Conservation (phyloP, 92 coral and sea anemone genomes). For the Siderastrea radians region DNA sequence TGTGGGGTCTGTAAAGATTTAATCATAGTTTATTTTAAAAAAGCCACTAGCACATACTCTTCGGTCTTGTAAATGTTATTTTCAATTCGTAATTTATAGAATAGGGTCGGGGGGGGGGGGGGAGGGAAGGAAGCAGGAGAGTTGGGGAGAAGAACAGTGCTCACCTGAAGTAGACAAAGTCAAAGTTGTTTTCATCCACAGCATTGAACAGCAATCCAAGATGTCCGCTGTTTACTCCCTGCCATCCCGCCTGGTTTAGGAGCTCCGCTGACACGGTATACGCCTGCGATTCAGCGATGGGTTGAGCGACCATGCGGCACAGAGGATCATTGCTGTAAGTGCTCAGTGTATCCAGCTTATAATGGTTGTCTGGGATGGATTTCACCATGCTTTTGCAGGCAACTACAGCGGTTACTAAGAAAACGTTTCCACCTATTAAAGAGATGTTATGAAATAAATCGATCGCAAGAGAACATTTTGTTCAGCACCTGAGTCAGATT, state of each 20-base stretch:
- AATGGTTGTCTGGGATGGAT: neutral
- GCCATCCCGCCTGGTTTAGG: too few relatives aligned
- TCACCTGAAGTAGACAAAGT: slow-evolving; percentile 77
- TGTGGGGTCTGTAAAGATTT: slow-evolving; percentile 10
- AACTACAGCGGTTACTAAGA: neutral
- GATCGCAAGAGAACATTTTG: too few relatives aligned
- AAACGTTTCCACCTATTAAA: neutral
- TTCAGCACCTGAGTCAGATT: too few relatives aligned
- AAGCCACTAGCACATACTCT: too few relatives aligned
- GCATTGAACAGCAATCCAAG: too few relatives aligned
- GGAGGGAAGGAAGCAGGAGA: neutral
- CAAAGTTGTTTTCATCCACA: neutral
- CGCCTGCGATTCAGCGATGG: neutral
- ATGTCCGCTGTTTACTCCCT: too few relatives aligned
- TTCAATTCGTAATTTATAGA: too few relatives aligned
- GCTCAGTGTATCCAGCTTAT: slow-evolving; percentile 3
- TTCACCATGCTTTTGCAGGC: slow-evolving; percentile 16
- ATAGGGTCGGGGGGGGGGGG: too few relatives aligned
- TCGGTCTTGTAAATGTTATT: too few relatives aligned
- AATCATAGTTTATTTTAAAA: neutral
- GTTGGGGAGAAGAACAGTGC: neutral
- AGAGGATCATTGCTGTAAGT: neutral
- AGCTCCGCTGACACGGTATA: neutral
- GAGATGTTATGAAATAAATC: neutral
- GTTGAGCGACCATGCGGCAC: slow-evolving; percentile 33